Base-by-base conservation (phyloP, 2,888 invertebrate species). In the Phymatocera aterrima region DNA sequence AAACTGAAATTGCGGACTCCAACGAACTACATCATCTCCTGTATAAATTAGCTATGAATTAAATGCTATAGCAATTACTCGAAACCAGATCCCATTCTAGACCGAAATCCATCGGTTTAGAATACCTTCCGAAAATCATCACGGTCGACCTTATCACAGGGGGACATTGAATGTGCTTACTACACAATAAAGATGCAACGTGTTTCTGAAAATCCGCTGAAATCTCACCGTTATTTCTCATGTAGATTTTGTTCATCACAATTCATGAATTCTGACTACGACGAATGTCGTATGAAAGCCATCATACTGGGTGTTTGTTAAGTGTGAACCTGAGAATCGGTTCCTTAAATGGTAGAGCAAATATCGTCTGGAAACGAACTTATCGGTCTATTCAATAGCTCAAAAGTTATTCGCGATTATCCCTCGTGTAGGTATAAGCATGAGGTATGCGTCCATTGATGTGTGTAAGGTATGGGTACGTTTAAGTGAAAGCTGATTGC, bases 401-500 rank as follows among this genome's bases (percentile, higher is more conserved):
- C 28, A 46, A 46, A 68, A 46, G 24, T n/a, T 64, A 37, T 64
- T 5, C 37, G 61, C 61, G 18, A 64, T n/a, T 64, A 15, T 21
- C 24, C 4, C 18, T 37, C n/a, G 61, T 64, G 61, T 64, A n/a
- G 61, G 43, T 18, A 72, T 43, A 24, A 18, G 18, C 18, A 46
- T 15, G 46, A 15, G 12, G 10, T 61, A 61, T 61, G 2, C 60
- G 8, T 40, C 40, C 40, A 40, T 18, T 21, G 57, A 28, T 57
- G 28, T 57, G 57, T 28, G 28, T 24, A 24, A 28, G 18, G 48
- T 51, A 28, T 6, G 18, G 6, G 8, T 18, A 18, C 12, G 51
- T 68, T 4, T 5, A 40, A 34, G 72, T 72, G 48, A 34, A 46
- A 72, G 72, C 34, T 68, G n/a, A n/a, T n/a, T n/a, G n/a, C n/a